Percentiles rank a stretch among this genome's conserved stretches.
Conservation (phyloP, 2,888 invertebrate genomes). For the Troides oblongomaculatus region DNA sequence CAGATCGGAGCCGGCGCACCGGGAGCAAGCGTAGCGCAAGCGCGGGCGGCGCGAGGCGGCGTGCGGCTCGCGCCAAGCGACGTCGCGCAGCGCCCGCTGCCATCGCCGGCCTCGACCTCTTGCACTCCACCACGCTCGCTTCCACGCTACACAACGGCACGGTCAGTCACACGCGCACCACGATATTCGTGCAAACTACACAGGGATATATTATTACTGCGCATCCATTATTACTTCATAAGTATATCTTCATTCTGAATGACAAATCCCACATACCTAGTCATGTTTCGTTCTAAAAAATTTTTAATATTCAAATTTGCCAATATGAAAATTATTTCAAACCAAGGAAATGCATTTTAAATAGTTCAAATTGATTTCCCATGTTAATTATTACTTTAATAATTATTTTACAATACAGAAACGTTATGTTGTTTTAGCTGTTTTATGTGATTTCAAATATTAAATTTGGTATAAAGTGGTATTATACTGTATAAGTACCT, state of each 20-base stretch:
- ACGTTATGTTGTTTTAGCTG: not conserved
- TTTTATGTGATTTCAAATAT: no score
- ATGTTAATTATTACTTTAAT: not conserved
- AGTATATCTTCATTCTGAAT: not conserved
- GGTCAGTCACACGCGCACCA: conserved; percentile 44
- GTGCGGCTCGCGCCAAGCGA: conserved; percentile 62
- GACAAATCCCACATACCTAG: not conserved
- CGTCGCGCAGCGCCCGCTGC: conserved; percentile 77
- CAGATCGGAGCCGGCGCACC: conserved; percentile 67
- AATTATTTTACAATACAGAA: not conserved
- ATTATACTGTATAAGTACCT: not conserved
- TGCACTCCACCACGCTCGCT: conserved; percentile 93
- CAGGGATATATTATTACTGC: not conserved
- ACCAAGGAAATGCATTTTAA: not conserved
- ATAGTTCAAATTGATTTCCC: not conserved
- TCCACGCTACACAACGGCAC: conserved; percentile 89
- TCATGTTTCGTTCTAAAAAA: not conserved
- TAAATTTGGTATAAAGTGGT: not conserved
- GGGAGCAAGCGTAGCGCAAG: conserved; percentile 72
- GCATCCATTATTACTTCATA: not conserved
- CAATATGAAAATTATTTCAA: conserved; percentile 21
- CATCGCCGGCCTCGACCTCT: conserved; percentile 91
- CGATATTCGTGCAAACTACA: not conserved
- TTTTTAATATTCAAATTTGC: conserved; percentile 14
- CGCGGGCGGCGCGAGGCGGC: conserved; percentile 67